phyloP scores from a whole-genome alignment of 2,888 invertebrate genomes.

The Bursaphelenchus okinawaensis region DNA sequence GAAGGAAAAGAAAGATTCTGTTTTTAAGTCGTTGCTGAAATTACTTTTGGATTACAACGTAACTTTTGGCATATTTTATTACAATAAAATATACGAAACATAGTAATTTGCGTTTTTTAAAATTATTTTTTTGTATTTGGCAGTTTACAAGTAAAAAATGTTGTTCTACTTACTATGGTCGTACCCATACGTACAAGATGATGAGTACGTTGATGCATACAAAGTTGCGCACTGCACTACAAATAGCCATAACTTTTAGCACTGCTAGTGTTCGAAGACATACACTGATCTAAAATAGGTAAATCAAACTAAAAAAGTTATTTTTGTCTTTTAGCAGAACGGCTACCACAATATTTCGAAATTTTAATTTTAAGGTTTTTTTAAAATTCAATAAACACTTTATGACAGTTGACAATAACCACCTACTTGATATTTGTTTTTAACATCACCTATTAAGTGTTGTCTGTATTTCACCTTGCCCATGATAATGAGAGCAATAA shows the following conservation, averaged over 20 bases:
- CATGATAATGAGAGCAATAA: neutral
- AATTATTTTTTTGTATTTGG: too few relatives aligned
- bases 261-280: neutral
- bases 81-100: too few relatives aligned
- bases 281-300: neutral
- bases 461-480: neutral
- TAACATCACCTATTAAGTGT: neutral
- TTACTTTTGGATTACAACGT: too few relatives aligned
- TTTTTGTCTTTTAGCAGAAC: too few relatives aligned
- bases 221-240: neutral
- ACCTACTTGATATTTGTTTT: neutral
- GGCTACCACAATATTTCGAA: too few relatives aligned
- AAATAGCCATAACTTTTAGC: neutral
- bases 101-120: too few relatives aligned
- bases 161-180: neutral
- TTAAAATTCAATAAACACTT: too few relatives aligned
- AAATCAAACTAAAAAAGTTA: too few relatives aligned
- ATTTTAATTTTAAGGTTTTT: too few relatives aligned
- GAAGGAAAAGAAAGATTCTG: neutral
- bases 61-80: too few relatives aligned
- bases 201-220: neutral
- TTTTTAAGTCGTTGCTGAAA: neutral
- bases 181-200: neutral
- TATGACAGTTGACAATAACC: too few relatives aligned
- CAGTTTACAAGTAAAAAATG: too few relatives aligned